Base-by-base conservation (phyloP, 2,888 invertebrate genomes). In the Callimorpha dominula region DNA sequence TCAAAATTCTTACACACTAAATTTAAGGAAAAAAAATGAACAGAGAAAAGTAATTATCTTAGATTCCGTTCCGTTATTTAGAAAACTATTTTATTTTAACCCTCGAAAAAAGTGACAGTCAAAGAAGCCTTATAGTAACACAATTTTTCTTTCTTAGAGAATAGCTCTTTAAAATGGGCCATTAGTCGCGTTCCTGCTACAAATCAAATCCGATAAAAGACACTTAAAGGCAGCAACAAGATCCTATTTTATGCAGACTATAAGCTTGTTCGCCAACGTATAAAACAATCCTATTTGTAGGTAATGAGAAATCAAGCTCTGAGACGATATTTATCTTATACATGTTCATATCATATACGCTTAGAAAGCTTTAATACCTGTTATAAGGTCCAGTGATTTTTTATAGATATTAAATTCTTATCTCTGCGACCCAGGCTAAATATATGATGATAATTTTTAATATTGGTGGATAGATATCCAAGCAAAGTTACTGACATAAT, bases 381-480 rank as follows among this genome's bases (percentile, higher is more conserved):
- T 74, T 82, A 76, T 70, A 72, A 57, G 75, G 75, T 75, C 64
- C 74, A 75, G 68, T 77, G 40, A 75, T 64, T 73, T 83, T 81
- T 78, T 78, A 84, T 85, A 79, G 20, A 70, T 76, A 74, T 12
- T 81, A 78, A 76, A 76, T 78, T 80, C 80, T 82, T 83, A 85
- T 85, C 84, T 75, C 40, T 17, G 54, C 60, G 49, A 60, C 52
- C 71, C 84, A 84, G 82, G 68, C 78, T 73, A 73, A 71, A 63
- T 72, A 60, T 14, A 68, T 66, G 68, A 76, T 73, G 73, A 76
- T 81, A 70, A 68, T 78, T 77, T 81, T 81, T 78, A 67, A 80
- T 72, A 64, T 73, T 72, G 69, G 76, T 78, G 50, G 69, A 64
- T 42, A 71, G 68, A 76, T 70, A 77, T 62, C 65, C 65, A 43